Percentiles rank a stretch among this genome's conserved stretches.
Evolutionary conservation across 2,113 vertebrate genomes (phyloP).

Genomic region (Petromus typicus): DNA sequence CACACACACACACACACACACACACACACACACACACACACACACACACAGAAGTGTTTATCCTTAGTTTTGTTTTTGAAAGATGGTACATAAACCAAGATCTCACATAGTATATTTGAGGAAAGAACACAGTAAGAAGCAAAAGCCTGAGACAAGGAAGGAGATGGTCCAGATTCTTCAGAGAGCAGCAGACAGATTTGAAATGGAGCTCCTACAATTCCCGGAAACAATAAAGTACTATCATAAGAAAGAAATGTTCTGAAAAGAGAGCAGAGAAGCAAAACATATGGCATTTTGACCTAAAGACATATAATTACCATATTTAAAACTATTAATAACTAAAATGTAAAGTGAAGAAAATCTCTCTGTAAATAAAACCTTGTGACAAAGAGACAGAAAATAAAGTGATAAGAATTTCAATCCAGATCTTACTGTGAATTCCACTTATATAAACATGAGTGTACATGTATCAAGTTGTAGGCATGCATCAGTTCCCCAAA

Average conservation of each 20-base stretch:
- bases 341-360: conserved; percentile 3
- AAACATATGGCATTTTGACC: background rate
- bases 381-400: background rate
- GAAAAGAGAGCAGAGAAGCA: background rate
- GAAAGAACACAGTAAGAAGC: background rate
- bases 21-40: background rate
- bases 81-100: background rate
- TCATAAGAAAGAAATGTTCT: background rate
- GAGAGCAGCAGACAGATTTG: background rate
- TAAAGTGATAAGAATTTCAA: background rate
- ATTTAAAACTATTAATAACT: conserved; percentile 27
- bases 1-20: background rate
- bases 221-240: background rate
- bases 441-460: background rate
- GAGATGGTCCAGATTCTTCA: background rate
- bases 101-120: background rate
- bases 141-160: background rate
- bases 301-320: background rate
- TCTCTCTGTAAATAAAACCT: background rate
- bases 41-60: background rate
- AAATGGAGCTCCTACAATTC: background rate
- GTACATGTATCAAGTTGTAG: background rate
- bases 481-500: background rate
- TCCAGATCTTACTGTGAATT: background rate
- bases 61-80: background rate